phyloP scores from a whole-genome alignment of 2,888 invertebrate species.

The Lycocerus yunnanus region DNA sequence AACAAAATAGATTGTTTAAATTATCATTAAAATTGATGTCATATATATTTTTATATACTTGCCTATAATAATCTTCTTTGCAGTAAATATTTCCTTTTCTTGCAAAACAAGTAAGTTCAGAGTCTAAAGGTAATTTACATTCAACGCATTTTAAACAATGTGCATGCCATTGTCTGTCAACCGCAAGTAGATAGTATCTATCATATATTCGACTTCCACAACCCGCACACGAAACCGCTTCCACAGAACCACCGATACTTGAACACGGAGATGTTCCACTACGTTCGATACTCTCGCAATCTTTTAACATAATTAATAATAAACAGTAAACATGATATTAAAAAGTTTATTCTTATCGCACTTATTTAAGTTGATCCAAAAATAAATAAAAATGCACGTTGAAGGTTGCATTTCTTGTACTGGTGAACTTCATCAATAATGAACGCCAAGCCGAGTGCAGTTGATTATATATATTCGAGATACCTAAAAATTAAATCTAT shows the following conservation, averaged over 20 bases:
- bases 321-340: not conserved
- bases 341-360: not conserved
- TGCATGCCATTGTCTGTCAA: conserved; percentile 89
- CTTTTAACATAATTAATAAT: conserved; percentile 65
- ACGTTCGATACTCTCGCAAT: conserved; percentile 64
- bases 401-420: not conserved
- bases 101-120: conserved; percentile 87
- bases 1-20: not conserved
- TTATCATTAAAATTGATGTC: conserved; percentile 7
- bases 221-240: conserved; percentile 61
- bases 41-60: conserved; percentile 43
- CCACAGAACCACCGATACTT: conserved; percentile 52
- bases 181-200: conserved; percentile 77
- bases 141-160: conserved; percentile 83
- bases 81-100: conserved; percentile 90
- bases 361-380: not conserved
- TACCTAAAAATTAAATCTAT: not conserved
- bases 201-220: conserved; percentile 67
- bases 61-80: conserved; percentile 95
- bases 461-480: not conserved
- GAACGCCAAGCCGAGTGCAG: not conserved
- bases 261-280: conserved; percentile 56
- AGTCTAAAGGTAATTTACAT: conserved; percentile 82
- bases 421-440: not conserved
- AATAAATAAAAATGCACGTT: not conserved